Evolutionary conservation across 2,797 vertebrate species (phyloP), one percentile per base, ranked within the genome.

Genomic region (Periophthalmus magnuspinnatus): DNA sequence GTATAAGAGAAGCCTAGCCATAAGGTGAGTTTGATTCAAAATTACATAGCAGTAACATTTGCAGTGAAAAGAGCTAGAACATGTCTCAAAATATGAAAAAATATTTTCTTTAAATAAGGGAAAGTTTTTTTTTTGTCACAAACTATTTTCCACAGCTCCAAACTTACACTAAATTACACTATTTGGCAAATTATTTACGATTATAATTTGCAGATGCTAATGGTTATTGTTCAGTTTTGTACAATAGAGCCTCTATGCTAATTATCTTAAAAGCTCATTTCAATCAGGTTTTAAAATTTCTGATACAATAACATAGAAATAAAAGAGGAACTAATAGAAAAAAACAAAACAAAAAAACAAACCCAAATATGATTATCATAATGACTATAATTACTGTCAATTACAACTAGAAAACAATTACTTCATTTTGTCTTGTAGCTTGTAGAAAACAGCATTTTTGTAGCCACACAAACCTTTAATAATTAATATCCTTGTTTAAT

Each of bases 201-300:
- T 32, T 28, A 57, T 32, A 57, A 28, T 9, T 16, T 57, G 13
- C 54, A 57, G 11, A 57, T 57, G 22, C 5, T 28, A 32, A 16
- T 32, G 13, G 21, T 16, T 24, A 57, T 32, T 57, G 24, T 14
- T 24, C 4, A 32, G 24, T 24, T 28, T 57, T 57, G 24, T 57
- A 16, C 54, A 22, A 56, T 14, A 56, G 22, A 28, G 21, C 9
- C 11, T 5, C 21, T 7, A 21, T 6, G 5, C 21, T 57, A 28
- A 57, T 57, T 57, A 56, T 56, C 13, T 57, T 57, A 32, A 28
- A 57, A 16, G 55, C 55, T 57, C 14, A 57, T 32, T 57, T 13
- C 13, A 11, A 56, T 11, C 11, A 28, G 14, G 8, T 60, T 9
- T 38, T 8, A 38, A 11, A 13, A 41, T 3, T 59, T 50, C 50